A percentile compares a stretch with the other conserved stretches of the same genome.
Evolutionary conservation across 2,113 vertebrate species (phyloP).

Genomic region (Paramormyrops kingsleyae): DNA sequence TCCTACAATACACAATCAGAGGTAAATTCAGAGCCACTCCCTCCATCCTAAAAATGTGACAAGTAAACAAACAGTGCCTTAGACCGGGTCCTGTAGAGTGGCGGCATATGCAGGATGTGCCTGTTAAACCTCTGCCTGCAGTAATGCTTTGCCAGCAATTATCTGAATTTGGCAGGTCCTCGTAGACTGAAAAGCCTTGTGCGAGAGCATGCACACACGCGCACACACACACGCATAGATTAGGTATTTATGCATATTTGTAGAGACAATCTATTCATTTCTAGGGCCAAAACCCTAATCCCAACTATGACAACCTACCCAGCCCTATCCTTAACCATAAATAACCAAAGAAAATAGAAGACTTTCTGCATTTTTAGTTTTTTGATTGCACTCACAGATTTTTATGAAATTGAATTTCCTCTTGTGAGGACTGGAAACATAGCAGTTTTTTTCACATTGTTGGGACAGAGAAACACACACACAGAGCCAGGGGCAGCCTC

Average conservation of each 20-base stretch:
- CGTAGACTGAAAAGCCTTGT: background rate
- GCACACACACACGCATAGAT: too few relatives aligned
- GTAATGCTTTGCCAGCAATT: background rate
- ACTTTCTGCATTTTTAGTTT: background rate
- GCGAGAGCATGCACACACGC: background rate
- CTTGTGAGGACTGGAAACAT: background rate
- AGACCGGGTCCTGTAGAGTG: background rate
- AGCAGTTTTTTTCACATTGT: background rate
- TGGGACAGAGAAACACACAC: background rate
- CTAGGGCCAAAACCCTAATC: background rate
- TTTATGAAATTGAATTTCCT: background rate
- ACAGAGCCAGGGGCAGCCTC: background rate
- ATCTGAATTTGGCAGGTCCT: background rate
- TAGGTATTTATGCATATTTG: background rate
- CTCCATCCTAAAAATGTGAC: background rate
- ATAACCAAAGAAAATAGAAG: background rate
- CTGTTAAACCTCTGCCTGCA: background rate
- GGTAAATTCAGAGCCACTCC: constrained; percentile 9
- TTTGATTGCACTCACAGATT: background rate
- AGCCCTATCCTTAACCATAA: background rate
- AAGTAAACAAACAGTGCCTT: background rate
- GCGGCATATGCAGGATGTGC: background rate
- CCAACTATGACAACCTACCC: background rate
- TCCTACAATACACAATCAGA: constrained; percentile 16
- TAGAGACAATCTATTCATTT: background rate